Percentiles rank a stretch among this genome's conserved stretches.
phyloP scores from a whole-genome alignment of 2,113 vertebrate species.

The Symphodus melops region DNA sequence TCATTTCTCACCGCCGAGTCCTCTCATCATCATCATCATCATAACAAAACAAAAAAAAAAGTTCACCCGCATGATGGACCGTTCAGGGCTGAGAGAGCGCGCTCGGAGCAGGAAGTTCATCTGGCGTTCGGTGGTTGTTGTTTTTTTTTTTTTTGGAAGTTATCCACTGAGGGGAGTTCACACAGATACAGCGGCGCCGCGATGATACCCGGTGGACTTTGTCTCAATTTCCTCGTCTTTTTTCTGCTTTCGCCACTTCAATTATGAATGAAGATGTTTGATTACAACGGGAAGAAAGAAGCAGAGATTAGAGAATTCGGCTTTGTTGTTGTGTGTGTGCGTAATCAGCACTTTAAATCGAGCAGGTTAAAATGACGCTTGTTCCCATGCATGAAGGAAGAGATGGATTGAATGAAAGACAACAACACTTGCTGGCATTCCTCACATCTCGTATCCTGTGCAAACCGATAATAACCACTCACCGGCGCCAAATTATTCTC shows the following conservation, averaged over 20 bases:
- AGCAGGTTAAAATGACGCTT: conserved; percentile 55
- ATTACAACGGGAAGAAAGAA: conserved; percentile 64
- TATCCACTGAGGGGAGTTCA: conserved; percentile 14
- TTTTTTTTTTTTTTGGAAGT: not conserved
- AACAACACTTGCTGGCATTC: conserved; percentile 46
- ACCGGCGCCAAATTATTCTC: conserved; percentile 32
- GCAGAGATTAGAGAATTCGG: conserved; percentile 50
- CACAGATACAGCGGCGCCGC: conserved; percentile 19
- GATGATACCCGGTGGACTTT: conserved; percentile 35
- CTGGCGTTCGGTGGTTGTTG: not conserved
- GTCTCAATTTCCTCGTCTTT: conserved; percentile 51
- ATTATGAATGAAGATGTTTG: conserved; percentile 62
- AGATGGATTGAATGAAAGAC: conserved; percentile 27
- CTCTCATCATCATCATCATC: conserved; percentile 22
- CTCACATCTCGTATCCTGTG: conserved; percentile 34
- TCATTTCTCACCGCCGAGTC: conserved; percentile 57
- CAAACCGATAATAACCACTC: conserved; percentile 39
- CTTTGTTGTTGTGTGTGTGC: conserved; percentile 5
- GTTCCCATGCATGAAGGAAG: conserved; percentile 45
- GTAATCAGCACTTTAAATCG: conserved; percentile 62
- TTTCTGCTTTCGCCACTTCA: conserved; percentile 55
- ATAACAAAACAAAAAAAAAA: conserved; percentile 49
- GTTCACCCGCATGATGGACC: conserved; percentile 10
- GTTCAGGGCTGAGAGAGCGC: conserved; percentile 36
- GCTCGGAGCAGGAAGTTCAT: conserved; percentile 31